phyloP scores from a whole-genome alignment of 2,797 vertebrate genomes.

The Enteromius afrohamiltoni region DNA sequence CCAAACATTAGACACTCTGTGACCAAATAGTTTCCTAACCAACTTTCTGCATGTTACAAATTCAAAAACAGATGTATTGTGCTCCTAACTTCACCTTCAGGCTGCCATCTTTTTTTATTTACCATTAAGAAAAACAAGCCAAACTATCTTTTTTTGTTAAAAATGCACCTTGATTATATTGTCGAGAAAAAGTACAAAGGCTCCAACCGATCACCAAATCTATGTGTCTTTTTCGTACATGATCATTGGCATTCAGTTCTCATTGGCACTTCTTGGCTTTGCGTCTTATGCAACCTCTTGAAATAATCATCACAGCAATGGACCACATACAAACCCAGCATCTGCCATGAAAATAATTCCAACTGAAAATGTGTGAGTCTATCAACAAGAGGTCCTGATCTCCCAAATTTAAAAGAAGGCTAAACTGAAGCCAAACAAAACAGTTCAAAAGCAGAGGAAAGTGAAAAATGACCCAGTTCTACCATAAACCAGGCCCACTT shows the following conservation, averaged over 20 bases:
- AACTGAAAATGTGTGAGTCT: slow-evolving; percentile 34
- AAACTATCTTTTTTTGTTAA: neutral
- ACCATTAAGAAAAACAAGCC: neutral
- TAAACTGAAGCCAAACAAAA: neutral
- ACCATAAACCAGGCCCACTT: slow-evolving; percentile 12
- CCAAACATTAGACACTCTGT: neutral
- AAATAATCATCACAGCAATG: slow-evolving; percentile 32
- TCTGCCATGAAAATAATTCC: slow-evolving; percentile 36
- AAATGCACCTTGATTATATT: neutral
- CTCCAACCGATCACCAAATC: neutral
- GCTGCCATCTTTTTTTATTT: neutral
- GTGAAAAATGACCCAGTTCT: slow-evolving; percentile 15
- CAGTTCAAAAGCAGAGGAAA: neutral
- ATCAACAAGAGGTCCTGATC: neutral
- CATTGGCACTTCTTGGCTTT: slow-evolving; percentile 29
- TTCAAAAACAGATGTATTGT: neutral
- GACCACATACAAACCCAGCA: slow-evolving; percentile 10
- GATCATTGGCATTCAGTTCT: slow-evolving; percentile 28
- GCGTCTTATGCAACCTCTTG: slow-evolving; percentile 26
- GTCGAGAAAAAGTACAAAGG: neutral
- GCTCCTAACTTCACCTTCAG: neutral
- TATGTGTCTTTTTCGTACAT: neutral
- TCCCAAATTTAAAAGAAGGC: slow-evolving; percentile 7
- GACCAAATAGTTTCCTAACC: neutral
- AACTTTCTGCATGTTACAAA: neutral